Evolutionary conservation across 2,113 vertebrate genomes (phyloP).

Genomic region (Gambusia affinis): DNA sequence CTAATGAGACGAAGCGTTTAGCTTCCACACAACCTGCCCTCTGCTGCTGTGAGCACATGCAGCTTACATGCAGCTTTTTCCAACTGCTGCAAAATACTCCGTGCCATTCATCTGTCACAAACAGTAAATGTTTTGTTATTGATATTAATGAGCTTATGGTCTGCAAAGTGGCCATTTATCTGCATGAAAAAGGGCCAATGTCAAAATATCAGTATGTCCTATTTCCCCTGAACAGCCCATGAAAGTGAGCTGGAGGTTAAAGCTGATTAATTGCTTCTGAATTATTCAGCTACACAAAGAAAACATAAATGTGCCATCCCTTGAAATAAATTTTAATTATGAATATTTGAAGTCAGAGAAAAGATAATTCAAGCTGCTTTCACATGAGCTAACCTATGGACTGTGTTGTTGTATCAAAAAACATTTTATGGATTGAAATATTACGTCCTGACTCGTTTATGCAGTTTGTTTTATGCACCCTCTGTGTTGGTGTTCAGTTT

Average conservation of each 20-base stretch:
- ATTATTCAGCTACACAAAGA: neutral
- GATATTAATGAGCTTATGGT: constrained; percentile 13
- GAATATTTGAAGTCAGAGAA: neutral
- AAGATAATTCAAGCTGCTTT: neutral
- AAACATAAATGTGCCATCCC: neutral
- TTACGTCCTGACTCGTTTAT: neutral
- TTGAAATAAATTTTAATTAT: neutral
- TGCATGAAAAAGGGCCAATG: neutral
- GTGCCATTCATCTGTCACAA: neutral
- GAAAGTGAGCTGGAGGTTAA: neutral
- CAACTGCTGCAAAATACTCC: constrained; percentile 2
- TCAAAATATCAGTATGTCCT: neutral
- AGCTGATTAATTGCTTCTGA: neutral
- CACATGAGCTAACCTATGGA: too few relatives aligned
- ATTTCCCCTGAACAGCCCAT: neutral
- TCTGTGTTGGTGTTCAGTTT: too few relatives aligned
- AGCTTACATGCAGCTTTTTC: neutral
- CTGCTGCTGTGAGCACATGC: constrained; percentile 32
- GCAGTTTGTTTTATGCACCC: neutral
- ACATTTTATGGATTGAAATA: neutral
- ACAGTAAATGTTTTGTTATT: constrained; percentile 6
- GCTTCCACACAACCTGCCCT: constrained; percentile 31
- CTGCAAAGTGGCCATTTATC: constrained; percentile 18
- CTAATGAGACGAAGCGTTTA: constrained; percentile 65
- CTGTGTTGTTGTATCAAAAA: too few relatives aligned